Percentiles rank a stretch among this genome's conserved stretches.
Evolutionary conservation across 2,797 vertebrate species (phyloP).

Genomic region (Enteromius anoplus): DNA sequence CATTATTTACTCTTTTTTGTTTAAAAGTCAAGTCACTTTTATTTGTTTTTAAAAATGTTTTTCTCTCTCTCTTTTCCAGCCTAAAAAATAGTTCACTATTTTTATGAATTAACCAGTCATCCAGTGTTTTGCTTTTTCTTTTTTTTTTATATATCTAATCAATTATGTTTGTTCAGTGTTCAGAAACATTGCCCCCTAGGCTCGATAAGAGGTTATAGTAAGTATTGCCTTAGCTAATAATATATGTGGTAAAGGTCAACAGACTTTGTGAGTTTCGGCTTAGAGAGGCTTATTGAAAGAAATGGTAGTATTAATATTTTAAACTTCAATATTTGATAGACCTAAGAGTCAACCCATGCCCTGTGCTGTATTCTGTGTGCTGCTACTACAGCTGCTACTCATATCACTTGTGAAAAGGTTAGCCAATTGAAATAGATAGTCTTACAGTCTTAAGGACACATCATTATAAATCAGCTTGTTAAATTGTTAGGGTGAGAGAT

Average conservation of each 20-base stretch:
- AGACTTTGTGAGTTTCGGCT: neutral
- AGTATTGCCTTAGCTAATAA: neutral
- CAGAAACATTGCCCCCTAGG: slow-evolving; percentile 1
- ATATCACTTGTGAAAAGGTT: neutral
- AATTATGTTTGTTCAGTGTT: neutral
- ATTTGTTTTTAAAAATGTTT: neutral
- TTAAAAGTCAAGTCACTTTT: no score
- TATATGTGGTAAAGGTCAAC: neutral
- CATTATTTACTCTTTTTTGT: neutral
- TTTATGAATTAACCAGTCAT: neutral
- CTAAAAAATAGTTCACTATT: neutral
- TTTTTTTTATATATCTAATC: neutral
- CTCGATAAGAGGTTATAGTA: neutral
- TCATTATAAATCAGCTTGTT: neutral
- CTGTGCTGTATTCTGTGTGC: neutral
- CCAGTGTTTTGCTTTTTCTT: neutral
- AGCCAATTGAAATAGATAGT: neutral
- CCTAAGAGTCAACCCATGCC: neutral
- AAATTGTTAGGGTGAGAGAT: neutral
- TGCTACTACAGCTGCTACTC: neutral
- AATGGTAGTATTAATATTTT: neutral
- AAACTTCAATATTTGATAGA: neutral
- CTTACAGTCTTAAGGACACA: neutral
- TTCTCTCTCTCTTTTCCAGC: no score
- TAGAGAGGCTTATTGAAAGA: neutral